Evolutionary conservation across 2,113 vertebrate species (phyloP), one percentile per base, ranked within the genome.

Genomic region (Holacanthus passer): DNA sequence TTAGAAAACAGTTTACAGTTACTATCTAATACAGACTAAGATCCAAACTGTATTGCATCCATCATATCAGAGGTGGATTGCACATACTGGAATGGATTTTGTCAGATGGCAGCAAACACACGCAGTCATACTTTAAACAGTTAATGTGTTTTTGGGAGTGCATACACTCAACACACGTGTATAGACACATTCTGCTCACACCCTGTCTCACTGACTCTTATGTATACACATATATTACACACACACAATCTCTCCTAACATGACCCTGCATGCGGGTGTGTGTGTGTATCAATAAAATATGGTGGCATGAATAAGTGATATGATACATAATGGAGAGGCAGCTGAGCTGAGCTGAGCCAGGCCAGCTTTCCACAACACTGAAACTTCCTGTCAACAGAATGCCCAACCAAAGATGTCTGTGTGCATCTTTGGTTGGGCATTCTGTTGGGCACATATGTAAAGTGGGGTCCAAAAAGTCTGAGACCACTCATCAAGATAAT

Each of bases 211-310:
- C 43, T 48, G 14, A n/a, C 65, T 66, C 32, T 72, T 53, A 65
- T 59, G 48, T 82, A 65, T 39, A 82, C 81, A 85, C 71, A 82
- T 74, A 73, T 68, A 80, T 76, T 41, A 77, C 60, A 73, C 70
- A 63, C 72, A 77, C 81, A 83, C 76, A 60, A 16, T 52, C 77
- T 90, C 50, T 88, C 81, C 85, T 77, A 72, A 85, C 62, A 55
- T 59, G 77, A 89, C 82, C 88, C 77, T 87, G 68, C 37, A 74
- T 83, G 53, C 39, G 29, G 64, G 45, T 62, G 59, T 79, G 79
- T 79, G 79, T 79, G 63, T 80, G 67, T 91, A 92, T 94, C 84
- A 93, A 93, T 95, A 91, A 93, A 92, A 93, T 58, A 93, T 92
- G 58, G 67, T 35, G 50, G 22, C 71, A 93, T 95, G 86, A 93